A percentile compares a stretch with the other conserved stretches of the same genome.
phyloP scores from a whole-genome alignment of 2,888 invertebrate genomes.

The Sesia bembeciformis region DNA sequence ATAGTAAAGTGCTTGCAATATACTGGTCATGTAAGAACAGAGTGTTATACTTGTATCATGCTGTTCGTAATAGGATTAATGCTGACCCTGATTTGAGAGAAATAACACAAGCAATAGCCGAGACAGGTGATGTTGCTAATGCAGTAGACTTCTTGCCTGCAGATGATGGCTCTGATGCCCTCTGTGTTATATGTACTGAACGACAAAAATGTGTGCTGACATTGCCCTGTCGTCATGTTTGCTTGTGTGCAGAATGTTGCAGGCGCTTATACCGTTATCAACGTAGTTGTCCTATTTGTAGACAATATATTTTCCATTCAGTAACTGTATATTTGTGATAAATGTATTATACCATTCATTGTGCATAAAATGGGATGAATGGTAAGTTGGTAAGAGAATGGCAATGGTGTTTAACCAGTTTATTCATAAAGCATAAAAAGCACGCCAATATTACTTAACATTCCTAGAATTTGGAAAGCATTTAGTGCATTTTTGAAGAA shows the following conservation, averaged over 20 bases:
- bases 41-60: slow-evolving; percentile 47
- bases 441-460: too few relatives aligned
- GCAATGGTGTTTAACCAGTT: too few relatives aligned
- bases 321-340: slow-evolving; percentile 70
- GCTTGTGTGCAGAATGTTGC: slow-evolving; percentile 69
- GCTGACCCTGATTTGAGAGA: slow-evolving; percentile 51
- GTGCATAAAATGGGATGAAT: not conserved
- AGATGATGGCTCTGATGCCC: slow-evolving; percentile 37
- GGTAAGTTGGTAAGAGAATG: too few relatives aligned
- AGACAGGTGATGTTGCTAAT: slow-evolving; percentile 7
- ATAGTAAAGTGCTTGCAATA: slow-evolving; percentile 21
- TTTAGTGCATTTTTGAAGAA: too few relatives aligned
- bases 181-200: slow-evolving; percentile 74
- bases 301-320: slow-evolving; percentile 70
- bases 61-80: slow-evolving; percentile 44
- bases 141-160: slow-evolving; percentile 9
- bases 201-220: slow-evolving; percentile 70
- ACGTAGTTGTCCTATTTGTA: slow-evolving; percentile 69
- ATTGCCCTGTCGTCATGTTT: slow-evolving; percentile 72
- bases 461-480: too few relatives aligned
- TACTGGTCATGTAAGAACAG: slow-evolving; percentile 52
- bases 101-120: slow-evolving; percentile 29
- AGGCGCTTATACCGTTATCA: slow-evolving; percentile 60
- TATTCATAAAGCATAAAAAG: too few relatives aligned
- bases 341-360: not conserved